Evolutionary conservation across 2,797 vertebrate species (phyloP).

Genomic region (Hylomyscus alleni): DNA sequence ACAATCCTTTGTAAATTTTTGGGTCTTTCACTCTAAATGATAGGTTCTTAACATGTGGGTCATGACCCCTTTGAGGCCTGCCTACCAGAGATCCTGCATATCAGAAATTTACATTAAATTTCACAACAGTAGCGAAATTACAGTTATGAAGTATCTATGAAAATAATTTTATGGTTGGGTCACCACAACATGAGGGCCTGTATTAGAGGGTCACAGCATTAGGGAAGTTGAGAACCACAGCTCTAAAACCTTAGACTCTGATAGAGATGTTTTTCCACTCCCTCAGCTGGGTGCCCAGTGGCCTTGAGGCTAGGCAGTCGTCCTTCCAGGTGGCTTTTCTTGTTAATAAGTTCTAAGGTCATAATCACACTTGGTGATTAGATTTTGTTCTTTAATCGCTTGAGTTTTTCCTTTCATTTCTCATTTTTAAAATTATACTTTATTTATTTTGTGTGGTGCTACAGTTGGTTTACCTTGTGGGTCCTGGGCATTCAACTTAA

Average conservation of each 20-base stretch:
- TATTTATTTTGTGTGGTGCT: neutral
- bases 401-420: conserved; percentile 4
- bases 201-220: neutral
- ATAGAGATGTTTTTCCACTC: neutral
- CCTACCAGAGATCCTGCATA: neutral
- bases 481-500: neutral
- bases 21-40: neutral
- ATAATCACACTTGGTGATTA: neutral
- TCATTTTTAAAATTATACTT: neutral
- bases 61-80: neutral
- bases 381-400: conserved; percentile 4
- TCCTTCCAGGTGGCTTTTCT: conserved; percentile 25
- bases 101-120: neutral
- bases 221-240: neutral
- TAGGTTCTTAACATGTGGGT: neutral
- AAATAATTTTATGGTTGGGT: neutral
- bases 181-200: neutral
- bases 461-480: neutral
- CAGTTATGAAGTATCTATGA: neutral
- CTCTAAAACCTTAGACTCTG: neutral
- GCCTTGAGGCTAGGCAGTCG: neutral
- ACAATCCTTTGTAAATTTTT: conserved; percentile 29
- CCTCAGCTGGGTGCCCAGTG: neutral
- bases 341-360: neutral
- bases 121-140: neutral